Conservation (phyloP, 1,140 invertebrate genomes). For the Bursaphelenchus mucronatus region DNA sequence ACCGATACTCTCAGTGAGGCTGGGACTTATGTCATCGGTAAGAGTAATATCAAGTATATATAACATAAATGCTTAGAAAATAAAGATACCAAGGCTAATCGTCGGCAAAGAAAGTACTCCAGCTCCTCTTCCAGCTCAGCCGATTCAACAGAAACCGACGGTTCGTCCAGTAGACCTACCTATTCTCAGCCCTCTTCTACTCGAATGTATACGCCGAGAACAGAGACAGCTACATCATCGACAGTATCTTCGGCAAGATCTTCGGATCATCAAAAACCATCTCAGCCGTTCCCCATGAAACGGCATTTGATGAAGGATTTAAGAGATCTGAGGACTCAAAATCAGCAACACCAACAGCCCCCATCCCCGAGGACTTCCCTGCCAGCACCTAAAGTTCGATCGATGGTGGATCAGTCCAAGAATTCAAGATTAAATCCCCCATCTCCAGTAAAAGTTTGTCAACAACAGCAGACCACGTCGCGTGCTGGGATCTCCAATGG, state of each 20-base stretch:
- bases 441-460: neutral
- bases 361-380: neutral
- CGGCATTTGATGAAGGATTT: slow-evolving; percentile 40
- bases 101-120: neutral
- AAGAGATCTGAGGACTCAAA: slow-evolving; percentile 28
- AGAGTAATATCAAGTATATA: neutral
- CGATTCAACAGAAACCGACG: neutral
- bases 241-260: slow-evolving; percentile 6
- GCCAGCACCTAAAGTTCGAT: slow-evolving; percentile 7
- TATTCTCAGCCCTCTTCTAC: neutral
- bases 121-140: neutral
- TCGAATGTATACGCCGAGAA: slow-evolving; percentile 5
- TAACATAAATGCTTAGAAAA: neutral
- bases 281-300: slow-evolving; percentile 14
- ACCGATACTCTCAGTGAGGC: slow-evolving; percentile 42
- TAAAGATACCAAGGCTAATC: slow-evolving; percentile 1
- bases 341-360: slow-evolving; percentile 3
- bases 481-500: neutral
- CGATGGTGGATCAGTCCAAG: slow-evolving; percentile 21
- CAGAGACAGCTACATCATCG: slow-evolving; percentile 1
- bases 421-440: slow-evolving; percentile 7
- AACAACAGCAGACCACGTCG: neutral
- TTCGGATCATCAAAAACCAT: slow-evolving; percentile 10
- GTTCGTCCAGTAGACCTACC: slow-evolving; percentile 1
- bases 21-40: slow-evolving; percentile 45